Conservation (phyloP, 2,888 invertebrate species). For the Keiferia lycopersicella region DNA sequence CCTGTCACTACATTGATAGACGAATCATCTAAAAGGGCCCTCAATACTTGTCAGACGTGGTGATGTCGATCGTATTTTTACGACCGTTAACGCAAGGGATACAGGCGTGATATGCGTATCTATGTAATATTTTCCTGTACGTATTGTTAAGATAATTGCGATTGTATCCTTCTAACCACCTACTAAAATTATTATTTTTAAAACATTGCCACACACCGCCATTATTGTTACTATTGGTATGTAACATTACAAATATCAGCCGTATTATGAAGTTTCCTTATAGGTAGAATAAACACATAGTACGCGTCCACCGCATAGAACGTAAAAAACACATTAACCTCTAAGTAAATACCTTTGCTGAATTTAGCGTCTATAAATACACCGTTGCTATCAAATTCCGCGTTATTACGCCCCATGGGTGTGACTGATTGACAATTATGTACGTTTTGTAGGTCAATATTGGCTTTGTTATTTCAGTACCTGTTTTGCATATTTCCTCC, state of each 20-base stretch:
- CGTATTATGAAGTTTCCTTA: slow-evolving; percentile 1
- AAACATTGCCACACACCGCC: not conserved
- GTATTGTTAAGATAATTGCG: not conserved
- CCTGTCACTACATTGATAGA: too few species aligned
- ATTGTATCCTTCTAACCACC: not conserved
- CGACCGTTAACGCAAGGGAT: too few species aligned
- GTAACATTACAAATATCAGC: not conserved
- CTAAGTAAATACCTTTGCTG: slow-evolving; percentile 47
- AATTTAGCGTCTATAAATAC: slow-evolving; percentile 48
- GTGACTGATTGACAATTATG: slow-evolving; percentile 54
- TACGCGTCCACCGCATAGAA: slow-evolving; percentile 41
- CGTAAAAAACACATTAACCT: slow-evolving; percentile 49
- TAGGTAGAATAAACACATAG: not conserved
- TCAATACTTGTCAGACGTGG: too few species aligned
- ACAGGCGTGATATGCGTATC: too few species aligned
- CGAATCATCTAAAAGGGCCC: too few species aligned
- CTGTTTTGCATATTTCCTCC: slow-evolving; percentile 47
- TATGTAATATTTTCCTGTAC: not conserved
- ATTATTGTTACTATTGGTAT: not conserved
- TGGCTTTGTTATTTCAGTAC: slow-evolving; percentile 44
- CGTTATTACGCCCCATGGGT: slow-evolving; percentile 51
- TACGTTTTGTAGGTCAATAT: slow-evolving; percentile 51
- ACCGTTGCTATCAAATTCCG: slow-evolving; percentile 45
- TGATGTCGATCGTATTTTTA: too few species aligned
- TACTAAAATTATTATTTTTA: not conserved